Evolutionary conservation across 1,140 invertebrate genomes (phyloP), one percentile per base, ranked within the genome.

Genomic region (Pseudobourletiella spinata): DNA sequence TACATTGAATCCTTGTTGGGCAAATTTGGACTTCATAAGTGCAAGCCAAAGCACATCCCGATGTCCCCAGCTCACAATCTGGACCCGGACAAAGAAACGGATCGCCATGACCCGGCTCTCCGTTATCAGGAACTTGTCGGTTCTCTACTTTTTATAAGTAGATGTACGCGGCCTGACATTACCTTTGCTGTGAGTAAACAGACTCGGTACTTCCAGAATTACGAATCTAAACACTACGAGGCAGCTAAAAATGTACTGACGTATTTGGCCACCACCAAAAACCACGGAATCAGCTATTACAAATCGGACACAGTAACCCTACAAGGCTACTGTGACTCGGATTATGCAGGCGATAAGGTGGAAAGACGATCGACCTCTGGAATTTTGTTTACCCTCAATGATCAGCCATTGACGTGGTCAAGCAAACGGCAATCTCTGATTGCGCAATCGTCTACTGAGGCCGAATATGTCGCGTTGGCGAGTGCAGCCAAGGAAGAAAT

Each of bases 161-260:
- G 63, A 18, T 56, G 63, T 29, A 68, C 63, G 0, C 42, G 66
- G 26, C 63, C 66, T 3, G 66, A 68, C 35, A 59, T 68, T 22
- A 26, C 74, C 1, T 78, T 67, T 70, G 69, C 75, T 25, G 75
- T 79, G 0, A 74, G 70, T 63, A 72, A 70, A 29, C 25, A 65
- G 1, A 42, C 59, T 0, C 3, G 60, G n/a, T 68, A 55, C 29
- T 51, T 63, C 15, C 20, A 26, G 2, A 30, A 15, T 16, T 55
- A 54, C 44, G 59, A 30, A n/a, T 43, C 52, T 43, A 3, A 2
- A 4, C 59, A 61, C 30, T 52, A 16, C 30, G 22, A 54, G 2
- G 32, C 42, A n/a, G 59, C 50, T 15, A 61, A 39, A 20, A 25
- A 20, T 11, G 39, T 61, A 3, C 32, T 61, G 16, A 30, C 30